Conservation (phyloP, 2,113 vertebrate genomes). For the Lutjanus erythropterus region DNA sequence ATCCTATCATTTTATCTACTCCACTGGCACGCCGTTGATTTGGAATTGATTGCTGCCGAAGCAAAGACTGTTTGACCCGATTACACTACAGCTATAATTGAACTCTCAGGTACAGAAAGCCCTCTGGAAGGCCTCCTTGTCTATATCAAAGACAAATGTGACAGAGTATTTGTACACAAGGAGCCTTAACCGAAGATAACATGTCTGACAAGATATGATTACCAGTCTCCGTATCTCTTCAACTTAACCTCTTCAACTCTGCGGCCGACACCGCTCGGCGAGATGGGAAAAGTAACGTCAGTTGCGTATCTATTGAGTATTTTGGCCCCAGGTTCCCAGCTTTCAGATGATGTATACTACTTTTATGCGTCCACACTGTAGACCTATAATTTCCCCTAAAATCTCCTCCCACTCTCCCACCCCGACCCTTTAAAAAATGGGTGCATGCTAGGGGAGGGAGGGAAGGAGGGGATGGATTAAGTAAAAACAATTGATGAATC, state of each 20-base stretch:
- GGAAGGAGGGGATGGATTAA: too few relatives aligned
- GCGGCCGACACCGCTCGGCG: too few relatives aligned
- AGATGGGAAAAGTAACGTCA: too few relatives aligned
- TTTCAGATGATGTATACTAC: too few relatives aligned
- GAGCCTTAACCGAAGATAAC: conserved; percentile 14
- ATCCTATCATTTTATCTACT: conserved; percentile 16
- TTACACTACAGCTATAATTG: conserved; percentile 23
- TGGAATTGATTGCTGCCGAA: conserved; percentile 23
- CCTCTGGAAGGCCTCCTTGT: background rate
- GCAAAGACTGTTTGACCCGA: conserved; percentile 39
- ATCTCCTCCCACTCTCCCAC: too few relatives aligned
- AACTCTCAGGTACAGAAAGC: conserved; percentile 31
- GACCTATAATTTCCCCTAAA: too few relatives aligned
- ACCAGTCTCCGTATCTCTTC: background rate
- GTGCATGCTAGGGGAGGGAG: too few relatives aligned
- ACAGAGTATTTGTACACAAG: background rate
- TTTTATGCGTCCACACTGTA: too few relatives aligned
- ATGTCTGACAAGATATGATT: background rate
- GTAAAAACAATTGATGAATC: background rate
- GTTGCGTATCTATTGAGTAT: too few relatives aligned
- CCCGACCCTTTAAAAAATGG: too few relatives aligned
- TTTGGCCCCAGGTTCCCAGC: too few relatives aligned
- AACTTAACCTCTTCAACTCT: too few relatives aligned
- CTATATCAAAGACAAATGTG: conserved; percentile 18
- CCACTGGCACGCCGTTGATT: background rate